Conservation (phyloP, 2,113 vertebrate species). For the Dendrocopos noguchii region DNA sequence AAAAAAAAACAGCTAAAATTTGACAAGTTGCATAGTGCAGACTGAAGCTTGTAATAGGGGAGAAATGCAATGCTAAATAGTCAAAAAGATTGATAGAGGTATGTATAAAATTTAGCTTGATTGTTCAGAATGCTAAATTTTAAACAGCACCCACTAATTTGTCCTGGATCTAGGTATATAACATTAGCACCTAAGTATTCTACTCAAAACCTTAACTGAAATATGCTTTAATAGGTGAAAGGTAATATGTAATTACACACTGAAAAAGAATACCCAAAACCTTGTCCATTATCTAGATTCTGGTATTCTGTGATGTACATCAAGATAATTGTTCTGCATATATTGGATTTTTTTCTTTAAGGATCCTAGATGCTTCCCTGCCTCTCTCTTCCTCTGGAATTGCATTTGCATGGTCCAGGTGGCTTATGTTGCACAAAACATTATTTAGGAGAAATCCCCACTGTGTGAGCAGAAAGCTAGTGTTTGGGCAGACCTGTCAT, state of each 20-base stretch:
- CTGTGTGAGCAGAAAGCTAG: background rate
- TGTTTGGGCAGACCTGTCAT: background rate
- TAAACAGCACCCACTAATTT: background rate
- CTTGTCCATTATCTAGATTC: background rate
- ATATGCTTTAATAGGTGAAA: background rate
- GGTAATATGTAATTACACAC: background rate
- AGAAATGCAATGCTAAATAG: background rate
- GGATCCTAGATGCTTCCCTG: background rate
- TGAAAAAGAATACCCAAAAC: background rate
- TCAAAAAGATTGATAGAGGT: background rate
- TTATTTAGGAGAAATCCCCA: background rate
- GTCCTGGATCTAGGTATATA: background rate
- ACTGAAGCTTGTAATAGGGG: background rate
- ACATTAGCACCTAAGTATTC: background rate
- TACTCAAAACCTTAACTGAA: background rate
- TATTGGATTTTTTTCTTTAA: background rate
- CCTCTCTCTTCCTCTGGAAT: background rate
- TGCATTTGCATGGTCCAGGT: background rate
- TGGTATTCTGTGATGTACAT: background rate
- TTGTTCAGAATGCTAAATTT: background rate
- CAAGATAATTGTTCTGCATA: background rate
- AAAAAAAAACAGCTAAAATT: background rate
- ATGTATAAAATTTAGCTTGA: background rate
- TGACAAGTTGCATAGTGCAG: background rate
- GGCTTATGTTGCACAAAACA: background rate